Evolutionary conservation across 2,113 vertebrate genomes (phyloP).

Genomic region (Sturnus vulgaris): DNA sequence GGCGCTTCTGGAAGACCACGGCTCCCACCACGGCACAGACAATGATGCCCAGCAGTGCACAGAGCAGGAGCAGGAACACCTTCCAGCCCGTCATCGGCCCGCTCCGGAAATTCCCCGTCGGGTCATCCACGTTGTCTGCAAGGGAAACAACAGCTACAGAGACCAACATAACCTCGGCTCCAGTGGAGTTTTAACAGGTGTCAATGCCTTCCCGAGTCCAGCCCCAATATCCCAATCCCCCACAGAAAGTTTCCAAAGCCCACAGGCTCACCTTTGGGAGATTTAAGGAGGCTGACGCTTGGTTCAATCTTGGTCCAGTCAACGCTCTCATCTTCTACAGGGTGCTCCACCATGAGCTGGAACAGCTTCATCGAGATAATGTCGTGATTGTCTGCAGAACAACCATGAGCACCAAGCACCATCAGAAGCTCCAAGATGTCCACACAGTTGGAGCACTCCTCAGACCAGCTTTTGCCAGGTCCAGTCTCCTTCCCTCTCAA

Average conservation of each 20-base stretch:
- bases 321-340: slow-evolving; percentile 86
- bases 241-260: fast-evolving
- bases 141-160: background rate
- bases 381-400: slow-evolving; percentile 90
- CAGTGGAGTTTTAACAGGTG: fast-evolving
- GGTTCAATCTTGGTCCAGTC: slow-evolving; percentile 99
- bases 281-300: slow-evolving; percentile 93
- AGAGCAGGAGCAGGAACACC: slow-evolving; percentile 93
- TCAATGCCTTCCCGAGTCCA: fast-evolving
- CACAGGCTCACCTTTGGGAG: slow-evolving; percentile 86
- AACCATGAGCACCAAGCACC: background rate
- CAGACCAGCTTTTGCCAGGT: background rate
- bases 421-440: background rate
- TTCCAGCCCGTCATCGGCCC: slow-evolving; percentile 95
- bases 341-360: slow-evolving; percentile 96
- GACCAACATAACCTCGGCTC: fast-evolving
- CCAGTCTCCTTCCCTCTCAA: background rate
- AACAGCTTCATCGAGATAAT: slow-evolving; percentile 98
- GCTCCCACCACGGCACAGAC: slow-evolving; percentile 95
- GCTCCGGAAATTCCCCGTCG: slow-evolving; percentile 92
- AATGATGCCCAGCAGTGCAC: slow-evolving; percentile 91
- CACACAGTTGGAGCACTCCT: background rate
- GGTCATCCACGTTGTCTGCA: slow-evolving; percentile 94
- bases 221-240: fast-evolving
- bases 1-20: slow-evolving; percentile 97